A percentile compares a stretch with the other conserved stretches of the same genome.
Evolutionary conservation across 2,797 vertebrate species (phyloP).

Genomic region (Crax fasciolata): DNA sequence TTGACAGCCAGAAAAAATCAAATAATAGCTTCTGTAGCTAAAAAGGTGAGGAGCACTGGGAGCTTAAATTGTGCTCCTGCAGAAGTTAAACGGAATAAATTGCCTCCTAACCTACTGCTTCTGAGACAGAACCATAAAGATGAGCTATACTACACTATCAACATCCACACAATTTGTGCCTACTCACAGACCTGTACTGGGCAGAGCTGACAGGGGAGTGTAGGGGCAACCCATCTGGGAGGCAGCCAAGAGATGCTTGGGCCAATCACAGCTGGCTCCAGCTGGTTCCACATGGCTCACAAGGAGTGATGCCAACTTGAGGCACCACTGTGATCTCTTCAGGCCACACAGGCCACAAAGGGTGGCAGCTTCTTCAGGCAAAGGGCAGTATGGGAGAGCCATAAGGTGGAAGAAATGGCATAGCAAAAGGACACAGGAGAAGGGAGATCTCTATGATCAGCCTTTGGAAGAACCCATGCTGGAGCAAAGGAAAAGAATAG

Average conservation of each 20-base stretch:
- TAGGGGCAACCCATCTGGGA: too few species aligned
- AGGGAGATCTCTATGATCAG: not conserved
- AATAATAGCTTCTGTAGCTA: not conserved
- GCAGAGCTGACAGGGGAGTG: rapidly evolving
- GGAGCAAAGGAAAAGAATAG: too few species aligned
- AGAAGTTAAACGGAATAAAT: not conserved
- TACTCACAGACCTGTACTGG: not conserved
- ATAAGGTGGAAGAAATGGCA: too few species aligned
- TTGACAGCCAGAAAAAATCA: not conserved
- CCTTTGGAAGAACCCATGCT: too few species aligned
- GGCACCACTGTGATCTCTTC: not conserved
- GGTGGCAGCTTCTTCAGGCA: not conserved
- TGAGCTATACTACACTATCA: not conserved
- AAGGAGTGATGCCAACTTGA: rapidly evolving
- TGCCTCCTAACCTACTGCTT: not conserved
- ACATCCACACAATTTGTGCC: too few species aligned
- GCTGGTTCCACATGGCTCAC: not conserved
- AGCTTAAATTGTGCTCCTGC: not conserved
- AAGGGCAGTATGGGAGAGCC: too few species aligned
- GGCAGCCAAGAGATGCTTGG: too few species aligned
- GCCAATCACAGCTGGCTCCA: too few species aligned
- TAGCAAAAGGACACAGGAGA: too few species aligned
- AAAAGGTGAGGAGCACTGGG: not conserved
- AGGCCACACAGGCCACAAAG: too few species aligned
- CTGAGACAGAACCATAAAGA: not conserved